Base-by-base conservation (phyloP, 1,140 invertebrate species). In the Drosophila biarmipes region DNA sequence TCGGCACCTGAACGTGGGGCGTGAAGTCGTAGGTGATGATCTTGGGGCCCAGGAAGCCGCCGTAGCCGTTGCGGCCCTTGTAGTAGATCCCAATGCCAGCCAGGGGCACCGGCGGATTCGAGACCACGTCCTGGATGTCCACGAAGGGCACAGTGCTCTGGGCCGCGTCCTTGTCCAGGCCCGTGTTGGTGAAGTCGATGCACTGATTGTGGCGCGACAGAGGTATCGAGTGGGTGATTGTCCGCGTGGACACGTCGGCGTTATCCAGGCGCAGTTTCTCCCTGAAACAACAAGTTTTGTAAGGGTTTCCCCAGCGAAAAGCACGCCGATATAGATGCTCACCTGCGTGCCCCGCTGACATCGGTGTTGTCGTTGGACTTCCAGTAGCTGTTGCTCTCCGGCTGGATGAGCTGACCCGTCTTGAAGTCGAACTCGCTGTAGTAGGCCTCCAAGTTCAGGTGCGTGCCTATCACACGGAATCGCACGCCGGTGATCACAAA, bases 81-180 rank as follows among this genome's bases (percentile, higher is more conserved):
- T 97, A 96, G 80, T 95, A 96, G 40, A 98, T 92, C 2, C 97
- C 97, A 11, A 96, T 94, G 0, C 96, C 97, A 17, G 91, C 78
- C 6, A 93, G 61, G 8, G 92, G 92, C 11, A 94, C 93, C 8
- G 95, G 92, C 8, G 95, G 94, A 34, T 93, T 92, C 2, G 95
- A 94, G 24, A 92, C 91, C 0, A 97, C 94, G 8, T 94, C 93
- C 91, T 98, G 97, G 57, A 95, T 94, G 89, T 98, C 97, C 3
- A 98, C 92, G 91, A 96, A 98, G 10, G 97, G 97, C 38, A 98
- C 94, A 0, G 97, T 97, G 56, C 95, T 97, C 93, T 98, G 97
- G 0, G 95, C 96, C 0, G 95, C 97, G 92, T 98, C 97, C 17
- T 94, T 94, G n/a, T 95, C 94, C n/a, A 96, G 92, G 90, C 96